A percentile compares a stretch with the other conserved stretches of the same genome.
Conservation (phyloP, 2,797 vertebrate genomes). For the Gymnoscopelus microlampas region DNA sequence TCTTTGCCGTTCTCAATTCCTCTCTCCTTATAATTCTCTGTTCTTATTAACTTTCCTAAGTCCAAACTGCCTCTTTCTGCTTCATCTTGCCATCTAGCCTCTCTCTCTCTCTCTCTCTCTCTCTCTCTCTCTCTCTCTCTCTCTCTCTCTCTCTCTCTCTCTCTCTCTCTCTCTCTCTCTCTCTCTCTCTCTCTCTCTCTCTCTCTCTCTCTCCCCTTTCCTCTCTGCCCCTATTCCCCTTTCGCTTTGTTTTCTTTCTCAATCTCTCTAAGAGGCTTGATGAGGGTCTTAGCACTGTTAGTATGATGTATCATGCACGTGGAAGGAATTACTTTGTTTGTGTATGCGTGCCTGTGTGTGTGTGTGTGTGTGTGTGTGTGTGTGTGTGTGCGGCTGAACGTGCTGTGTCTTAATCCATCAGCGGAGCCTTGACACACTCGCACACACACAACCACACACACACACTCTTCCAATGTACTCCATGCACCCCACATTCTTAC, state of each 20-base stretch:
- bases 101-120: neutral
- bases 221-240: neutral
- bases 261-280: slow-evolving; percentile 49
- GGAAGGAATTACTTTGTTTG: slow-evolving; percentile 45
- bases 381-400: slow-evolving; percentile 36
- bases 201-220: neutral
- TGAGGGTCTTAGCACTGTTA: slow-evolving; percentile 50
- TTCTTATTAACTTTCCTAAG: too few species aligned
- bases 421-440: slow-evolving; percentile 1
- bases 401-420: slow-evolving; percentile 47
- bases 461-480: too few species aligned
- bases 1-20: neutral
- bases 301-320: slow-evolving; percentile 43
- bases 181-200: slow-evolving; percentile 2
- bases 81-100: neutral
- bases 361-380: slow-evolving; percentile 14
- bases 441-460: slow-evolving; percentile 27
- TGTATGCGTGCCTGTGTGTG: slow-evolving; percentile 4
- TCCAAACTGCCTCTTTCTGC: neutral
- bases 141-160: neutral
- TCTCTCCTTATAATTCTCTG: neutral
- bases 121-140: neutral
- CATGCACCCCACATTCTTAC: slow-evolving; percentile 7
- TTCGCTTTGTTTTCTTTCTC: slow-evolving; percentile 30
- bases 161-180: slow-evolving; percentile 38